Base-by-base conservation (phyloP, 2,797 vertebrate genomes). In the Helarctos malayanus region DNA sequence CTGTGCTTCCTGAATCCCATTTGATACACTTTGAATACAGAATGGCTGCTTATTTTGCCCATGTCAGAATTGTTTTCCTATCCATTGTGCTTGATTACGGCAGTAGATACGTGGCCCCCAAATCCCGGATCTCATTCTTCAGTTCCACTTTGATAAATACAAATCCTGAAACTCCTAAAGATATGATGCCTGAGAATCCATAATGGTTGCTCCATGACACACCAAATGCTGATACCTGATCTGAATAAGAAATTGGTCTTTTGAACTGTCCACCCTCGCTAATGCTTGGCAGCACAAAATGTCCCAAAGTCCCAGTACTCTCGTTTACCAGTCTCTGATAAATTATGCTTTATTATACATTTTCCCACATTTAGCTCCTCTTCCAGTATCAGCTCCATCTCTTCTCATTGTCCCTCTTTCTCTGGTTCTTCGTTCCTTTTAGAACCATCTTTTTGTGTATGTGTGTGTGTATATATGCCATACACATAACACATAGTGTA, bases 41-140 rank as follows among this genome's bases (percentile, higher is more conserved):
- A 91, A 79, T 91, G 89, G 23, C 91, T 95, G n/a, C 61, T 95
- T 65, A 56, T 96, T 57, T 76, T 95, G 73, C 71, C 75, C 71
- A 3, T 86, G 52, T 95, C 89, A 97, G 94, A 83, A 81, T 59
- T 93, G 71, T 76, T 97, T 96, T 94, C 91, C 86, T 80, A 57
- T 69, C 86, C 73, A 91, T 93, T 14, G 23, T 35, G 69, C 89
- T 97, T 97, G 97, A 95, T 96, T 96, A 88, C 2, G 13, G 59
- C 63, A 47, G 59, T 41, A 94, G 89, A 95, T 96, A 95, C 63
- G 63, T 96, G 96, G 91, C 75, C 91, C 95, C 96, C 89, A 91
- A 96, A 92, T 90, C 95, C 94, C 97, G 89, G 73, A 94, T 92
- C 94, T 98, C 95, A 96, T 96, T 97, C 96, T 84, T 96, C 12